Base-by-base conservation (phyloP, 2,888 invertebrate genomes). In the Sarcophaga subvicina region DNA sequence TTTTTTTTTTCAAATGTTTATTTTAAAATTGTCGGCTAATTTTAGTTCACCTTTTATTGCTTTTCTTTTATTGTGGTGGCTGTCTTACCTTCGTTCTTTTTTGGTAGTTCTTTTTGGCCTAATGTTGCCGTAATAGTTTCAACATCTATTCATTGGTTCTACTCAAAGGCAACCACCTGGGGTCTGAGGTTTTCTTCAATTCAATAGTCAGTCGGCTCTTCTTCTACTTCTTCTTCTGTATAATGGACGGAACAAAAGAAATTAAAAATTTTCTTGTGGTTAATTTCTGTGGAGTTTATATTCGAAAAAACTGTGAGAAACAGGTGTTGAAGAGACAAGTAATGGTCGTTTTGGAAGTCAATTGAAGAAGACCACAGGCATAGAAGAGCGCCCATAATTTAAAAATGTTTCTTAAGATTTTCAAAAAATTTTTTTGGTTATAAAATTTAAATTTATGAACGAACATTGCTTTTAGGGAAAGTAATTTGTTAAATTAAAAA, bases 11-110 rank as follows among this genome's bases (percentile, higher is more conserved):
- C 10, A 14, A 20, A 77, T 80, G 83, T 86, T 83, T 64, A 73
- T 75, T 86, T 83, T 83, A 80, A 54, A 86, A 73, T 83, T 86
- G 83, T 73, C 83, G 80, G 73, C 83, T 86, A 86, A 86, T 86
- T 83, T 83, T 69, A 80, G 60, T 86, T 80, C 5, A 2, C 8
- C 70, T 70, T 62, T 80, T 73, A 63, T 73, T 45, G 45, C 66
- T 73, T 49, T 62, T 67, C 49, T 66, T 73, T 59, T 70, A n/a
- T 54, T 63, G 22, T 63, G 45, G 63, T 63, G 70, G 81, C n/a
- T 69, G 25, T 59, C 45, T 17, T 62, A 62, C 62, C 10, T 62
- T 62, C 62, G 17, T 17, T 17, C 14, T 0, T 59, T 14, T 59
- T 59, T 62, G n/a, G n/a, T 62, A 62, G n/a, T 22, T n/a, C 2